phyloP scores from a whole-genome alignment of 2,888 invertebrate species.

The Cabera pusaria region DNA sequence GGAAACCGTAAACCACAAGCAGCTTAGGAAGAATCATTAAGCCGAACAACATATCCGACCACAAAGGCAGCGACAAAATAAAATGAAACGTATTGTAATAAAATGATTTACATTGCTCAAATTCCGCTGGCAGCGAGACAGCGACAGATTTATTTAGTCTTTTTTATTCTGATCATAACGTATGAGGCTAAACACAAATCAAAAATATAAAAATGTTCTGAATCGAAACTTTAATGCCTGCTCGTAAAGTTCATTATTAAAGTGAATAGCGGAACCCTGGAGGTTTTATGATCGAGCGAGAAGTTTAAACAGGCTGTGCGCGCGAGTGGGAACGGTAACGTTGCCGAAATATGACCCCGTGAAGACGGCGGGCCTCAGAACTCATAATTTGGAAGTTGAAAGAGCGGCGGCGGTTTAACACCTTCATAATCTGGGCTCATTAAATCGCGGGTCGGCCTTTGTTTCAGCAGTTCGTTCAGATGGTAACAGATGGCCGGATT shows the following conservation, averaged over 20 bases:
- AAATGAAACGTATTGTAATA: constrained; percentile 74
- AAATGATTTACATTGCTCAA: constrained; percentile 81
- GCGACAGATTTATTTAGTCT: constrained; percentile 73
- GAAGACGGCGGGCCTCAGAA: constrained; percentile 68
- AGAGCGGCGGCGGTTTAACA: constrained; percentile 79
- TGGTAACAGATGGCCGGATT: constrained; percentile 79
- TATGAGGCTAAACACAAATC: constrained; percentile 71
- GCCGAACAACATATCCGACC: constrained; percentile 57
- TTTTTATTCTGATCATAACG: constrained; percentile 77
- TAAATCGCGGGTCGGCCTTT: constrained; percentile 77
- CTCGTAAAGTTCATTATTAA: constrained; percentile 59
- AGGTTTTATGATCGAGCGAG: constrained; percentile 65
- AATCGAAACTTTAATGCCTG: constrained; percentile 50
- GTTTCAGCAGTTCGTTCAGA: constrained; percentile 79
- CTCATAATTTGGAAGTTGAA: constrained; percentile 81
- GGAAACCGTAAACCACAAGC: constrained; percentile 29
- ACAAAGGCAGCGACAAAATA: constrained; percentile 66
- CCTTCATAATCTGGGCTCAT: constrained; percentile 82
- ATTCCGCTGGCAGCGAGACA: constrained; percentile 69
- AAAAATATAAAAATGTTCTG: constrained; percentile 45
- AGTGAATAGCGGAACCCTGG: constrained; percentile 48
- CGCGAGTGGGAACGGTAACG: constrained; percentile 53
- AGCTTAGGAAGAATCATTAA: constrained; percentile 44
- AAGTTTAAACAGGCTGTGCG: constrained; percentile 55
- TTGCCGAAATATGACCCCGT: constrained; percentile 75